Conservation (phyloP, 1,140 invertebrate species). For the Hormaphis cornu region DNA sequence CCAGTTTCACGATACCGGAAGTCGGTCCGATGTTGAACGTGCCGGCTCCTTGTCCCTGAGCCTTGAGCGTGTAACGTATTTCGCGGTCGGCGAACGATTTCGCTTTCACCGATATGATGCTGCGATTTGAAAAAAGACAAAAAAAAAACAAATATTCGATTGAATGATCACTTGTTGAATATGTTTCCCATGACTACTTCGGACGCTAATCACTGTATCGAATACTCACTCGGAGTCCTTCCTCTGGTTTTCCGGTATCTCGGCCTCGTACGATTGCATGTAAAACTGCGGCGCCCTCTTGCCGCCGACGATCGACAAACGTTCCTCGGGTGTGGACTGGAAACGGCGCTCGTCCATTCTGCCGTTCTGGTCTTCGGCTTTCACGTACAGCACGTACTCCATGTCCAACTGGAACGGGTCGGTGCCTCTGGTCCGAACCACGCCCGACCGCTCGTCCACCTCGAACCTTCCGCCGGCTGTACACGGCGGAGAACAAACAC, state of each 20-base stretch:
- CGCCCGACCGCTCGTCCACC: conserved; percentile 83
- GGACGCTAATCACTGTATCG: background rate
- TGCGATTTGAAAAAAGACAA: too few species aligned
- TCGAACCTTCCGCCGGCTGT: conserved; percentile 67
- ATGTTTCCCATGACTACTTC: too few species aligned
- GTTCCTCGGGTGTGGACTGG: conserved; percentile 82
- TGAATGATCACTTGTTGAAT: too few species aligned
- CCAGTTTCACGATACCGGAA: conserved; percentile 85
- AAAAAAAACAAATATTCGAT: conserved; percentile 16
- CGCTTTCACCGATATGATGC: conserved; percentile 90
- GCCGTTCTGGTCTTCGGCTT: conserved; percentile 90
- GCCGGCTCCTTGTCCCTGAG: conserved; percentile 84
- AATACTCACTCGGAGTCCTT: conserved; percentile 85
- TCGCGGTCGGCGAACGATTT: conserved; percentile 92
- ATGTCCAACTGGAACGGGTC: conserved; percentile 89
- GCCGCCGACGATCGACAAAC: conserved; percentile 84
- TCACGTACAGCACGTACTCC: conserved; percentile 92
- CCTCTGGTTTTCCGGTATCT: conserved; percentile 90
- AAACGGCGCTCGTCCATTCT: conserved; percentile 76
- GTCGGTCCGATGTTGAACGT: conserved; percentile 91
- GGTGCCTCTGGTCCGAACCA: conserved; percentile 80
- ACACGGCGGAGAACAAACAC: conserved; percentile 15
- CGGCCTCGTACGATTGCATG: conserved; percentile 82
- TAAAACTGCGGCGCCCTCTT: conserved; percentile 91
- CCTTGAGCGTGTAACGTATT: conserved; percentile 86